Conservation (phyloP, 1,140 invertebrate species). For the Phenacoccus solenopsis region DNA sequence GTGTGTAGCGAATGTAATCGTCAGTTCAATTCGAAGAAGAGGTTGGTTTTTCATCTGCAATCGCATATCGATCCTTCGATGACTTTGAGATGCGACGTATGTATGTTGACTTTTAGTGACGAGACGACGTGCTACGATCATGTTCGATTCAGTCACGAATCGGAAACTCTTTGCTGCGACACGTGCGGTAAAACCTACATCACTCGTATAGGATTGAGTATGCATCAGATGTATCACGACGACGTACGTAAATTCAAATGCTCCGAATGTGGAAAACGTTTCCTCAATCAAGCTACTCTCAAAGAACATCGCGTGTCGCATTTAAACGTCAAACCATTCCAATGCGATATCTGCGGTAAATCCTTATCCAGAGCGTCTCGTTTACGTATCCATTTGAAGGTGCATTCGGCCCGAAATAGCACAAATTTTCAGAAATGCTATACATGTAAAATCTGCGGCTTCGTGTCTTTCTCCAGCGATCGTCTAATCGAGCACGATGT, state of each 20-base stretch:
- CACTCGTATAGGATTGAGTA: slow-evolving; percentile 19
- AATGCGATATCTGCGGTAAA: slow-evolving; percentile 40
- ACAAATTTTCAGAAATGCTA: slow-evolving; percentile 32
- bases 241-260: slow-evolving; percentile 18
- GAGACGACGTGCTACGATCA: slow-evolving; percentile 22
- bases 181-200: slow-evolving; percentile 22
- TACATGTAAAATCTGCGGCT: slow-evolving; percentile 27
- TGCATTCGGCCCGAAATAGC: slow-evolving; percentile 33
- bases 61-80: slow-evolving; percentile 20
- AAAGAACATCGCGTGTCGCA: slow-evolving; percentile 40
- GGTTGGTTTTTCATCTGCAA: slow-evolving; percentile 22
- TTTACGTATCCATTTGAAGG: slow-evolving; percentile 37
- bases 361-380: slow-evolving; percentile 37
- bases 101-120: slow-evolving; percentile 20
- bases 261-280: slow-evolving; percentile 35
- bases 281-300: slow-evolving; percentile 38
- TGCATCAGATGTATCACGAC: slow-evolving; percentile 22
- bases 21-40: slow-evolving; percentile 22
- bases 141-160: slow-evolving; percentile 22
- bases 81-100: slow-evolving; percentile 22
- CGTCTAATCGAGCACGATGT: background rate
- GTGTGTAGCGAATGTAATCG: slow-evolving; percentile 16
- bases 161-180: slow-evolving; percentile 19
- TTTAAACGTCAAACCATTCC: slow-evolving; percentile 40
- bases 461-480: background rate